Conservation (phyloP, 30 jellyfish, hydroid and myxozoan species). For the Aurelia sp. region DNA sequence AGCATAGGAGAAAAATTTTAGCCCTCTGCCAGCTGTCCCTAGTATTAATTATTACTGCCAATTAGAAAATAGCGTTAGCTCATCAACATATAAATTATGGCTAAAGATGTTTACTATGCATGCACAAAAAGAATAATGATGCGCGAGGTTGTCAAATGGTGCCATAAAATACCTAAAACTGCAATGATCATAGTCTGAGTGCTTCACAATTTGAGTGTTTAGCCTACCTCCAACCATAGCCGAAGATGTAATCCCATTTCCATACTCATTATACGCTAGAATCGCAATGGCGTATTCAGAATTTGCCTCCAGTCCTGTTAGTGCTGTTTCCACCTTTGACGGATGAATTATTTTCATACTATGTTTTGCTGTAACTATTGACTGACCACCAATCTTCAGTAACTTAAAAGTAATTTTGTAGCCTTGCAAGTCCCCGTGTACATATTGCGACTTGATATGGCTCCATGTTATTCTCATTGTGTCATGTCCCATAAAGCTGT, state of each 20-base stretch:
- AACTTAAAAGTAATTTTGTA: slow-evolving; percentile 43
- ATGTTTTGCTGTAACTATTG: slow-evolving; percentile 6
- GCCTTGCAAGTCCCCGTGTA: slow-evolving; percentile 70
- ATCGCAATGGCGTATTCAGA: slow-evolving; percentile 39
- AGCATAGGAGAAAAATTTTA: no score
- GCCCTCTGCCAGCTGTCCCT: no score
- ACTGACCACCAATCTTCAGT: slow-evolving; percentile 27
- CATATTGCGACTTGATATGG: background rate
- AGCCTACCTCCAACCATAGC: slow-evolving; percentile 51
- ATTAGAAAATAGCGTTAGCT: no score
- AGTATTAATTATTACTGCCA: no score
- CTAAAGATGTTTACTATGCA: no score
- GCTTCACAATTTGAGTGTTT: no score
- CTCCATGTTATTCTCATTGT: slow-evolving; percentile 44
- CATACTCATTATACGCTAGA: slow-evolving; percentile 54
- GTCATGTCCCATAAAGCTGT: slow-evolving; percentile 21
- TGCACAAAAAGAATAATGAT: no score
- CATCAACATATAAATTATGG: no score
- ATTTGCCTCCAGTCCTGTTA: slow-evolving; percentile 37
- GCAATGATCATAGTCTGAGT: no score
- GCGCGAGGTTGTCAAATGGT: no score
- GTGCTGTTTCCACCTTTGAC: background rate
- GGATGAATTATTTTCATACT: slow-evolving; percentile 33
- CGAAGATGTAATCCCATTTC: slow-evolving; percentile 60
- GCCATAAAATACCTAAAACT: no score